Evolutionary conservation across 2,888 invertebrate species (phyloP).

Genomic region (Xestia sexstrigata): DNA sequence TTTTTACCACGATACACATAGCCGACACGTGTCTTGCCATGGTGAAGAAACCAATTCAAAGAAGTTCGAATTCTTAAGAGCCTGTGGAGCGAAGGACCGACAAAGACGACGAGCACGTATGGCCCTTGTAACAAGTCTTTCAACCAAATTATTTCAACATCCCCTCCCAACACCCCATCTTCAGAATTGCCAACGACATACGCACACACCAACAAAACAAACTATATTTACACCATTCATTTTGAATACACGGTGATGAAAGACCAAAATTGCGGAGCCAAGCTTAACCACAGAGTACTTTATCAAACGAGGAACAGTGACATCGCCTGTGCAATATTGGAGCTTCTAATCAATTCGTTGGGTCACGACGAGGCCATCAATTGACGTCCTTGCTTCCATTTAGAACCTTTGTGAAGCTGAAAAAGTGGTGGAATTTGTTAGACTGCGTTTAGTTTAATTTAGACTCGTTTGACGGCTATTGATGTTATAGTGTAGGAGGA

Average conservation of each 20-base stretch:
- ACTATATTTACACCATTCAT: slow-evolving; percentile 1
- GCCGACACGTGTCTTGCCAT: not conserved
- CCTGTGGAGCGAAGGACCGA: not conserved
- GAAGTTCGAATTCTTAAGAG: not conserved
- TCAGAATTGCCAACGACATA: not conserved
- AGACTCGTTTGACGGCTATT: slow-evolving; percentile 12
- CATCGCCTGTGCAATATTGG: slow-evolving; percentile 31
- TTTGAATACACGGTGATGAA: slow-evolving; percentile 46
- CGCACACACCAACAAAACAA: not conserved
- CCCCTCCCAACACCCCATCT: too few species aligned
- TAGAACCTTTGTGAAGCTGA: slow-evolving; percentile 26
- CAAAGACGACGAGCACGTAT: not conserved
- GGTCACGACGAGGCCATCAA: slow-evolving; percentile 45
- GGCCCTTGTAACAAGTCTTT: not conserved
- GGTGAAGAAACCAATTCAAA: not conserved
- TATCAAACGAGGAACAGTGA: slow-evolving; percentile 49
- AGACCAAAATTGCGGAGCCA: slow-evolving; percentile 23
- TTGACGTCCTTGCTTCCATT: slow-evolving; percentile 36
- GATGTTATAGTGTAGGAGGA: not conserved
- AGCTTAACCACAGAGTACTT: slow-evolving; percentile 45
- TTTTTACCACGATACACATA: not conserved
- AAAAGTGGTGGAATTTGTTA: slow-evolving; percentile 40
- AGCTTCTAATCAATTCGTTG: slow-evolving; percentile 50
- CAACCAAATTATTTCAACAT: not conserved
- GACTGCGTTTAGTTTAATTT: slow-evolving; percentile 22